Base-by-base conservation (phyloP, 1,140 invertebrate genomes). In the Camponotus floridanus region DNA sequence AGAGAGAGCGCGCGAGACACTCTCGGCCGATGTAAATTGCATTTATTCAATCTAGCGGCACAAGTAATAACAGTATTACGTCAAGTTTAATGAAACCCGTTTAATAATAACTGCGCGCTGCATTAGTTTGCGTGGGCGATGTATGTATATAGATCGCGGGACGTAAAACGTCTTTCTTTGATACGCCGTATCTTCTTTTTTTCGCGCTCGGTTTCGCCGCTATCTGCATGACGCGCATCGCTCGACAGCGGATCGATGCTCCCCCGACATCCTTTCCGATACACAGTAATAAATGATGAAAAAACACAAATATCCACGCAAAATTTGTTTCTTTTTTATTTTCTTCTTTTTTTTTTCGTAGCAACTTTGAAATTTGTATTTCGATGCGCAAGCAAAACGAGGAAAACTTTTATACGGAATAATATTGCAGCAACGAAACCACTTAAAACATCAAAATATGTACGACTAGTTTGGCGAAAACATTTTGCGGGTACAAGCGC, bases 181-280 rank as follows among this genome's bases (percentile, higher is more conserved):
- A 33, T 33, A 6, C n/a, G 36, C 45, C 26, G 31, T 3, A 36
- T 21, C 39, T 59, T 57, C 9, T 42, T 64, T 42, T 39, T 57
- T 88, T 39, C 86, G 6, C 62, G 36, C 11, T 5, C 55, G 42
- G 42, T 39, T 51, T 51, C 48, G 33, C 13, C 26, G 65, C 13
- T 64, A 62, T 31, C 48, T 42, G 71, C 73, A 62, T 13, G 33
- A 21, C 26, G 61, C 13, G 26, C 80, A 76, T 76, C 39, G 33
- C 36, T 33, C 76, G 45, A 85, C 61, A 39, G 39, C n/a, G 36
- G 79, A 90, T 90, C 85, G 76, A 89, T 76, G 73, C 51, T 64
- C 57, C 26, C 26, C n/a, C 68, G 85, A 79, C 73, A 76, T 87
- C 73, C 73, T 80, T 85, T 48, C 79, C 88, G 84, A 89, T 86